A percentile compares a stretch with the other conserved stretches of the same genome.
These are phyloP conservation scores for Zaprionus nigranus DNA, from an alignment of 1,140 invertebrate genomes.

Conservation along the genomic window DNA sequence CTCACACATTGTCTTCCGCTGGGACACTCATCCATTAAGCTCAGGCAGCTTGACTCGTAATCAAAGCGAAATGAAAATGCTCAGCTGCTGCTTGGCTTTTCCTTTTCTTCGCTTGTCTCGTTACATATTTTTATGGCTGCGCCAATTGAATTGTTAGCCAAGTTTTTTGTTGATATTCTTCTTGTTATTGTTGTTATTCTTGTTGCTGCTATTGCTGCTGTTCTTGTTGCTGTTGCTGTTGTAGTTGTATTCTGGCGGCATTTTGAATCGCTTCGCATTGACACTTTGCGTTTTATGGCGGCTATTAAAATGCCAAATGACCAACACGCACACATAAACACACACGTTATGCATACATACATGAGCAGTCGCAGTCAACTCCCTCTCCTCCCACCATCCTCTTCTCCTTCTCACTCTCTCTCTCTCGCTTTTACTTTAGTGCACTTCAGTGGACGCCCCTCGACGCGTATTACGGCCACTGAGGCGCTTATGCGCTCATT, in stretches of 20 bases:
- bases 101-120: slow-evolving; percentile 1
- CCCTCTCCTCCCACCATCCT: background rate
- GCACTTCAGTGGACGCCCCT: slow-evolving; percentile 70
- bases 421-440: slow-evolving; percentile 54
- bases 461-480: slow-evolving; percentile 64
- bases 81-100: slow-evolving; percentile 20
- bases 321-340: slow-evolving; percentile 23
- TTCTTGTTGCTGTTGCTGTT: slow-evolving; percentile 24
- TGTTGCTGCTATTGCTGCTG: background rate
- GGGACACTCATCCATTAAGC: slow-evolving; percentile 6
- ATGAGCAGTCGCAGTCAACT: background rate
- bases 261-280: slow-evolving; percentile 69
- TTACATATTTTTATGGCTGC: slow-evolving; percentile 45
- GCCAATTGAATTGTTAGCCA: slow-evolving; percentile 75
- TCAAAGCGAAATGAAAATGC: slow-evolving; percentile 29
- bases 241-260: slow-evolving; percentile 25
- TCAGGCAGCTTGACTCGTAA: slow-evolving; percentile 3
- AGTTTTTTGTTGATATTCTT: slow-evolving; percentile 4
- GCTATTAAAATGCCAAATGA: slow-evolving; percentile 64
- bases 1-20: background rate
- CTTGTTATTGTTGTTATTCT: background rate
- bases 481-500: slow-evolving; percentile 71
- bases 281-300: slow-evolving; percentile 74
- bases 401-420: too few species aligned
- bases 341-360: background rate